phyloP scores from a whole-genome alignment of 2,797 vertebrate genomes.

The Sebastolobus alascanus region DNA sequence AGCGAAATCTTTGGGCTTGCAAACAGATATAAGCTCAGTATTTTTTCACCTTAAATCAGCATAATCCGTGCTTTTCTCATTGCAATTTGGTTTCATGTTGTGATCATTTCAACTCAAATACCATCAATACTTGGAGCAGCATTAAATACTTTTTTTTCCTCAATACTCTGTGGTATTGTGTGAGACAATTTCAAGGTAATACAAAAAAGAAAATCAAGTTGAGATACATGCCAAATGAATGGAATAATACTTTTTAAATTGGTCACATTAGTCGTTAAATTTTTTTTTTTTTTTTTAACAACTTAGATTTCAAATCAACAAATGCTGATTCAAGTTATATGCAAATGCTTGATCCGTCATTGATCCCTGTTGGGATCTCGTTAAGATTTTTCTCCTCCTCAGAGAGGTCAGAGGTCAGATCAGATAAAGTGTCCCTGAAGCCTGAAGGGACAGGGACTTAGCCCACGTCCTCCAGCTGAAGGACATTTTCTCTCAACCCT shows the following conservation, averaged over 20 bases:
- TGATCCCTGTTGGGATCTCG: slow-evolving; percentile 16
- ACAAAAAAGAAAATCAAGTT: slow-evolving; percentile 26
- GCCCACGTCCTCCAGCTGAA: background rate
- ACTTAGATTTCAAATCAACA: slow-evolving; percentile 41
- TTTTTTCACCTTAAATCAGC: slow-evolving; percentile 40
- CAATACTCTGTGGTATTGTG: slow-evolving; percentile 52
- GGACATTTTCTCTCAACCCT: background rate
- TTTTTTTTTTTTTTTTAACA: slow-evolving; percentile 2
- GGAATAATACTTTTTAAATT: slow-evolving; percentile 36
- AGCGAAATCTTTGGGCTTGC: slow-evolving; percentile 76
- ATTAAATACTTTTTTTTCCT: slow-evolving; percentile 33
- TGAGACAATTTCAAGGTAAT: slow-evolving; percentile 36
- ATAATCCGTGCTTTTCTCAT: slow-evolving; percentile 32
- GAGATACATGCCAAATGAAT: slow-evolving; percentile 47
- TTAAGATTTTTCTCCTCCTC: slow-evolving; percentile 19
- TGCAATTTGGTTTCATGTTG: slow-evolving; percentile 36
- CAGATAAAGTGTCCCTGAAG: slow-evolving; percentile 25
- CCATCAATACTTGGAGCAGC: slow-evolving; percentile 53
- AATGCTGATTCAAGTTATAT: slow-evolving; percentile 48
- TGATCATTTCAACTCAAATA: slow-evolving; percentile 40
- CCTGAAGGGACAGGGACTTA: slow-evolving; percentile 15
- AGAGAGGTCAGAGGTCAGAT: slow-evolving; percentile 32
- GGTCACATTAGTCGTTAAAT: slow-evolving; percentile 16
- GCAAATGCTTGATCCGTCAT: slow-evolving; percentile 20
- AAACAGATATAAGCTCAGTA: slow-evolving; percentile 56